phyloP scores from a whole-genome alignment of 2,797 vertebrate species.

The Epinephelus malabaricus region DNA sequence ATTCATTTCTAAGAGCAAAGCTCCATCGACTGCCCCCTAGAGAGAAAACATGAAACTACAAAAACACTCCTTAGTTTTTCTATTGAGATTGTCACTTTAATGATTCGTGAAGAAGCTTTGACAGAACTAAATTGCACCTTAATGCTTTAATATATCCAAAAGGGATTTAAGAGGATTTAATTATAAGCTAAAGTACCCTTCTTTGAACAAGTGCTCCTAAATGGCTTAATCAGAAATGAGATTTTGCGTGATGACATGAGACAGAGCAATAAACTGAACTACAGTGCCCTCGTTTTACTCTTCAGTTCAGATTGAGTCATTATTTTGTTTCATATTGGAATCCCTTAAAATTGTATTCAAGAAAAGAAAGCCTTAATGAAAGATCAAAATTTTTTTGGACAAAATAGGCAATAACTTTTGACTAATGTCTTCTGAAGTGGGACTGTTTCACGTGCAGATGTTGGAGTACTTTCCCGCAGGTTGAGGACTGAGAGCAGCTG shows the following conservation, averaged over 20 bases:
- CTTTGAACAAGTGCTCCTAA: conserved; percentile 5
- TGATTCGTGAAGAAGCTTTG: conserved; percentile 21
- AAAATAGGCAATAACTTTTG: conserved; percentile 32
- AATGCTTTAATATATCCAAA: conserved; percentile 54
- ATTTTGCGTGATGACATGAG: conserved; percentile 26
- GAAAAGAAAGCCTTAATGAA: not conserved
- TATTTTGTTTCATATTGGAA: conserved; percentile 5
- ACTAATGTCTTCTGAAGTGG: conserved; percentile 26
- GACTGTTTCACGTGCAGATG: conserved; percentile 62
- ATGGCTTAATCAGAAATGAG: conserved; percentile 18
- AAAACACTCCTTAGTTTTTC: conserved; percentile 10
- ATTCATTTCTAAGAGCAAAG: not conserved
- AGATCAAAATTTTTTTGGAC: not conserved
- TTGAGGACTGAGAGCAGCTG: conserved; percentile 6
- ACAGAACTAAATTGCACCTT: conserved; percentile 63
- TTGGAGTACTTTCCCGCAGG: conserved; percentile 34
- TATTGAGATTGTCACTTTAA: conserved; percentile 25
- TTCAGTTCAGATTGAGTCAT: not conserved
- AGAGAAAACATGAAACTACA: not conserved
- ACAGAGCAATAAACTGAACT: conserved; percentile 50
- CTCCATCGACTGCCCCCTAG: not conserved
- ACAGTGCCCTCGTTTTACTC: not conserved
- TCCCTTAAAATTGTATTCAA: conserved; percentile 15
- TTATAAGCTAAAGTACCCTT: not conserved
- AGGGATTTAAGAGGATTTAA: conserved; percentile 21